Conservation (phyloP, 2,797 vertebrate species). For the Champsocephalus gunnari region DNA sequence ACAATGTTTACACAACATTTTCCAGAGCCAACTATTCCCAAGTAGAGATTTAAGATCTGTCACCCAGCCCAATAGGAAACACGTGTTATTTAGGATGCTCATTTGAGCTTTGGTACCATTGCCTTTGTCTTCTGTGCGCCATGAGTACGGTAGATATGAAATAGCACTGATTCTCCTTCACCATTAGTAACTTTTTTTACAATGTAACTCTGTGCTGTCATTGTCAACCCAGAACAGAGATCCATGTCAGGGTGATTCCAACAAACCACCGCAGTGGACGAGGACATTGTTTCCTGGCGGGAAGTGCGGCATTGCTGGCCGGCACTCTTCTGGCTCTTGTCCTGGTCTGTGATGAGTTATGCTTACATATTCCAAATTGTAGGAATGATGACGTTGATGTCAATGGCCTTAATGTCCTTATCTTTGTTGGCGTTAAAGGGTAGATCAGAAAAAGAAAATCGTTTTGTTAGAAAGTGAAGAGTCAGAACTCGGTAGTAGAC, state of each 20-base stretch:
- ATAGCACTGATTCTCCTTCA: neutral
- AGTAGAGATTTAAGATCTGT: conserved; percentile 12
- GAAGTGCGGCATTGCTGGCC: conserved; percentile 3
- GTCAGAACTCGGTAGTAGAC: neutral
- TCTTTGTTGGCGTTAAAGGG: conserved; percentile 4
- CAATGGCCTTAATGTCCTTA: conserved; percentile 6
- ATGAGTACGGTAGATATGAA: neutral
- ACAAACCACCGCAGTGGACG: neutral
- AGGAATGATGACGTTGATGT: conserved; percentile 2
- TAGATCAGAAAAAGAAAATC: neutral
- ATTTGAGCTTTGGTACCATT: neutral
- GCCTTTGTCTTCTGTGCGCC: neutral
- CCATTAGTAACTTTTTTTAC: conserved; percentile 7
- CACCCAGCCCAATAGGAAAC: neutral
- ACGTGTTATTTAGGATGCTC: conserved; percentile 2
- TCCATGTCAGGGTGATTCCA: conserved; percentile 25
- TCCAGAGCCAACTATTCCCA: neutral
- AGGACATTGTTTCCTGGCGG: conserved; percentile 25
- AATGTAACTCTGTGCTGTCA: conserved; percentile 22
- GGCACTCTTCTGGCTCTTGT: conserved; percentile 4
- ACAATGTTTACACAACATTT: conserved; percentile 18
- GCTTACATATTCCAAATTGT: conserved; percentile 11
- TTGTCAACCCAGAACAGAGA: conserved; percentile 32
- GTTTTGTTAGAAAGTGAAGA: neutral
- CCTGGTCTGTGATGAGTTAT: conserved; percentile 18